These are phyloP conservation scores for Eristalis intricaria DNA, from an alignment of 2,888 invertebrate species.

Conservation along the genomic window DNA sequence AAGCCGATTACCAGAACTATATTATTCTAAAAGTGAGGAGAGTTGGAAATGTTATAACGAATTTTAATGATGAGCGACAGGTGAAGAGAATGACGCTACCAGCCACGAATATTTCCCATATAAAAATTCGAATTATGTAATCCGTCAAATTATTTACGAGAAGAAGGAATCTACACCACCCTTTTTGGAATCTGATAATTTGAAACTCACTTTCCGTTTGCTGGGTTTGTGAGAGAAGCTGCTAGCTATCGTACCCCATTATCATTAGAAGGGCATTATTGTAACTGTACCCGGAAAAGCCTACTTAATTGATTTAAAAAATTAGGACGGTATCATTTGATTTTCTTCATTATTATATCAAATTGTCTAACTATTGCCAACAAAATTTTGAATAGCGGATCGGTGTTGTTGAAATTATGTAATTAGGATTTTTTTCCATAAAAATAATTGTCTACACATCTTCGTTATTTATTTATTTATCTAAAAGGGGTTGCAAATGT, in stretches of 20 bases:
- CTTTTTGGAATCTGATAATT: background rate
- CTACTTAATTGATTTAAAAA: constrained; percentile 4
- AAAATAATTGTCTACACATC: too few relatives aligned
- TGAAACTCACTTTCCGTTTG: background rate
- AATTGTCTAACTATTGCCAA: background rate
- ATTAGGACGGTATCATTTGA: background rate
- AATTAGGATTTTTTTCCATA: too few relatives aligned
- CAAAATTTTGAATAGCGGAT: background rate
- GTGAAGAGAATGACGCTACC: background rate
- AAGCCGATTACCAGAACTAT: background rate
- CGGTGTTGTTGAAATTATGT: background rate
- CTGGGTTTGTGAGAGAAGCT: background rate
- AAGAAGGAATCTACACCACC: background rate
- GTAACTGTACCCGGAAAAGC: constrained; percentile 2
- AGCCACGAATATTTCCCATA: background rate
- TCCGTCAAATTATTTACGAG: background rate
- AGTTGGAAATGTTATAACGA: background rate
- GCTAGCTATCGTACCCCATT: background rate
- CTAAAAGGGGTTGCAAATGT: too few relatives aligned
- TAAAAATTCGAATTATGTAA: background rate
- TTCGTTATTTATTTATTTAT: too few relatives aligned
- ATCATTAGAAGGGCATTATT: background rate
- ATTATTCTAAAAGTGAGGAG: background rate
- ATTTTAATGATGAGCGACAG: background rate
- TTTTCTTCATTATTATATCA: background rate